phyloP scores from a whole-genome alignment of 2,113 vertebrate species.

The Menura novaehollandiae region DNA sequence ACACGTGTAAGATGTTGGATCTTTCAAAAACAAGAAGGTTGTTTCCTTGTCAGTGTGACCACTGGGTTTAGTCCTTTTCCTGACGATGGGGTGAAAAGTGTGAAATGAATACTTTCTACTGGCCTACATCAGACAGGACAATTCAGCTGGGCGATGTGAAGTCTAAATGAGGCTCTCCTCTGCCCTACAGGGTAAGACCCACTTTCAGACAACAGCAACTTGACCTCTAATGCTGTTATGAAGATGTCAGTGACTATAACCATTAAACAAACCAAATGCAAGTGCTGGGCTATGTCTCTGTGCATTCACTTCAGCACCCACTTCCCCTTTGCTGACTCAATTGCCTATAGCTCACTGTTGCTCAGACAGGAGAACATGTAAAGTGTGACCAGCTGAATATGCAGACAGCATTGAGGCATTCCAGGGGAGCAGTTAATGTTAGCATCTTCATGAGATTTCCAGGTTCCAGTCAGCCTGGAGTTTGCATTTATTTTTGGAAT shows the following conservation, averaged over 20 bases:
- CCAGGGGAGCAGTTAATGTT: background rate
- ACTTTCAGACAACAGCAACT: background rate
- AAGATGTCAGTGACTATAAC: background rate
- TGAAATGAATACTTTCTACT: background rate
- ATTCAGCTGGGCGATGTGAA: background rate
- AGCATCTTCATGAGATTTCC: background rate
- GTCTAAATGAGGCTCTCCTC: background rate
- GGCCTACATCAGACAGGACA: background rate
- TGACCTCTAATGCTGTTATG: background rate
- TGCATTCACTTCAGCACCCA: background rate
- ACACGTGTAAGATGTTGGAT: background rate
- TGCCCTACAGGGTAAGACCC: background rate
- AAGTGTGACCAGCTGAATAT: background rate
- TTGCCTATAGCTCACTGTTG: background rate
- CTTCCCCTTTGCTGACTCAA: background rate
- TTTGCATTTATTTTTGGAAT: background rate
- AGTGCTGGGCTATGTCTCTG: background rate
- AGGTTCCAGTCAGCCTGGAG: background rate
- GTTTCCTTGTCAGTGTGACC: background rate
- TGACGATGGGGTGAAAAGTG: background rate
- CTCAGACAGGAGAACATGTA: background rate
- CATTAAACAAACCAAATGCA: background rate
- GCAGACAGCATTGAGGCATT: background rate
- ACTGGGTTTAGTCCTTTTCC: background rate
- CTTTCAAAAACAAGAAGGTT: background rate